Evolutionary conservation across 2,888 invertebrate species (phyloP), one percentile per base, ranked within the genome.

Genomic region (Ochropleura plecta): DNA sequence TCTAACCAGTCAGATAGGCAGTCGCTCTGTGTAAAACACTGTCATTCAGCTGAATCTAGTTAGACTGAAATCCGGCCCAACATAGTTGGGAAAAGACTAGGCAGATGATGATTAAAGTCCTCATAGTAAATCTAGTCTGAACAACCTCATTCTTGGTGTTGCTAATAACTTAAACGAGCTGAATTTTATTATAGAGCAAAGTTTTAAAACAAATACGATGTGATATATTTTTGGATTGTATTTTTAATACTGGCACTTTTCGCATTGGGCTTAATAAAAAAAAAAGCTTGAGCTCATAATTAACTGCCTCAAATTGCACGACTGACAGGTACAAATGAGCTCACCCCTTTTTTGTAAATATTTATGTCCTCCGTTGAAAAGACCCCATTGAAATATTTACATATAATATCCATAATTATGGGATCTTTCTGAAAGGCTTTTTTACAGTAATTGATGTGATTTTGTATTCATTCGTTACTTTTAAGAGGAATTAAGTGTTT

Each of bases 251-350:
- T 44, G 60, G 8, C 40, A 7, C 7, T 55, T 49, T 64, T 51
- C 7, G 51, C 7, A 42, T 42, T 42, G 16, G 12, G 40, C 40
- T 70, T 62, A 67, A 49, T 30, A 10, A 67, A 57, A 66, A 46
- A 20, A 44, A 59, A 44, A n/a, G 42, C 10, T 10, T 5, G 18
- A 42, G 18, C 42, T 42, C 10, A 60, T 74, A 69, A 83, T 79
- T 76, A 73, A 76, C 60, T 65, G 7, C 40, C 65, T 10, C 16
- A 62, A 69, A 66, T 67, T 65, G n/a, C 16, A 63, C 46, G 49
- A n/a, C 48, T 62, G 83, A 68, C 64, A 63, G 70, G 42, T 14
- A 68, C 67, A 71, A 78, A 79, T 75, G 57, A 51, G 12, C n/a
- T 16, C n/a, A 30, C 44, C 44, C 12, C n/a, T 60, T 53, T 78